Evolutionary conservation across 2,797 vertebrate genomes (phyloP).

Genomic region (Cheracebus regulus): DNA sequence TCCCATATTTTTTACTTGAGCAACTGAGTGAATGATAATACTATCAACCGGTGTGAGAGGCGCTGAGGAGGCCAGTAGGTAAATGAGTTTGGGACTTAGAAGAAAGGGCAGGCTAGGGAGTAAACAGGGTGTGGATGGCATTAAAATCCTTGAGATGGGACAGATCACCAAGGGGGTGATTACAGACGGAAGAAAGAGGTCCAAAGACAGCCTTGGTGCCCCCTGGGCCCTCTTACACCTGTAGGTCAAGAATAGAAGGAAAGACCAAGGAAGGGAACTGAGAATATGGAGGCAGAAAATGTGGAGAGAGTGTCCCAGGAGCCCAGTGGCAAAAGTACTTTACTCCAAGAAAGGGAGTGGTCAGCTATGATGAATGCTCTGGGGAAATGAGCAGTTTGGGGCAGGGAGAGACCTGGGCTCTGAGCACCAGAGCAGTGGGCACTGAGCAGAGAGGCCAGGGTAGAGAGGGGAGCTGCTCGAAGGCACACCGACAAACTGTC

Average conservation of each 20-base stretch:
- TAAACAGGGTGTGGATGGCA: too few species aligned
- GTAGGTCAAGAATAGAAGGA: background rate
- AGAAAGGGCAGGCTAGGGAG: background rate
- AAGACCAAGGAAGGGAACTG: background rate
- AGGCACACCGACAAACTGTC: background rate
- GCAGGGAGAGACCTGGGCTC: background rate
- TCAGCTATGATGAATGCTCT: background rate
- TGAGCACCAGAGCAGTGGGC: rapidly evolving
- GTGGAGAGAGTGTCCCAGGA: background rate
- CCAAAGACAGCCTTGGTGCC: background rate
- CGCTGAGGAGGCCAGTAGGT: rapidly evolving
- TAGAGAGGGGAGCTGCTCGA: background rate
- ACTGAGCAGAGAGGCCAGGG: background rate
- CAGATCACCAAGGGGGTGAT: background rate
- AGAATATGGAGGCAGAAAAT: background rate
- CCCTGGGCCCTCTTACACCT: background rate
- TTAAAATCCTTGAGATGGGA: background rate
- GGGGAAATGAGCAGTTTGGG: background rate
- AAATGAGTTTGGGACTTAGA: background rate
- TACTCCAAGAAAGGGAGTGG: background rate
- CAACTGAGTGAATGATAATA: background rate
- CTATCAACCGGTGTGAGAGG: background rate
- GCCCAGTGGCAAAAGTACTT: background rate
- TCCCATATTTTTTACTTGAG: background rate
- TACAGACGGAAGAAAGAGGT: background rate